Conservation (phyloP, 2,797 vertebrate genomes). For the Helostoma temminkii region DNA sequence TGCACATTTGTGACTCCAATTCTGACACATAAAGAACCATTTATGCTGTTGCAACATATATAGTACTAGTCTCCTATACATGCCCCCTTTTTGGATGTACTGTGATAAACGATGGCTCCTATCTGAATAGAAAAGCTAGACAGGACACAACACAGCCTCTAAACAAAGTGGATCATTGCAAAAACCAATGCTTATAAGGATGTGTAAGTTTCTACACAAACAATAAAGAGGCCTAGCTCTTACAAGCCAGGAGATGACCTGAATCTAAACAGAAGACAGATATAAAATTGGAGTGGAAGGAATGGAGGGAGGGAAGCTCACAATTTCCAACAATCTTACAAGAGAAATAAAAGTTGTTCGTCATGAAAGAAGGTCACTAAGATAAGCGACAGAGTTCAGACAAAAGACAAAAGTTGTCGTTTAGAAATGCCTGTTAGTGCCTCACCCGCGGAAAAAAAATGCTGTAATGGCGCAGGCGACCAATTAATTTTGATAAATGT, state of each 20-base stretch:
- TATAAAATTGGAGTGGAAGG: neutral
- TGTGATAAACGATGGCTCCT: neutral
- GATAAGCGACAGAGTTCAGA: conserved; percentile 27
- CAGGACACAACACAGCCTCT: neutral
- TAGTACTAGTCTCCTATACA: neutral
- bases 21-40: neutral
- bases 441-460: conserved; percentile 47
- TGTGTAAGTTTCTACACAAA: neutral
- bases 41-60: neutral
- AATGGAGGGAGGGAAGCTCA: neutral
- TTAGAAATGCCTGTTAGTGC: conserved; percentile 32
- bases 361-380: conserved; percentile 1
- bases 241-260: conserved; percentile 1
- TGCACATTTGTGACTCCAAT: neutral
- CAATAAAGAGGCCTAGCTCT: neutral
- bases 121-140: conserved; percentile 6
- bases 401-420: conserved; percentile 48
- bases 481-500: conserved; percentile 83
- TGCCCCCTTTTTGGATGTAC: neutral
- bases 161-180: neutral
- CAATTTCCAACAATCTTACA: neutral
- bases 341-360: conserved; percentile 19
- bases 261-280: neutral
- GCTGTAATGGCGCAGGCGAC: conserved; percentile 54
- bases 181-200: neutral